These are phyloP conservation scores for Megaceryle torquata DNA, from an alignment of 2,113 vertebrate species.

Conservation along the genomic window DNA sequence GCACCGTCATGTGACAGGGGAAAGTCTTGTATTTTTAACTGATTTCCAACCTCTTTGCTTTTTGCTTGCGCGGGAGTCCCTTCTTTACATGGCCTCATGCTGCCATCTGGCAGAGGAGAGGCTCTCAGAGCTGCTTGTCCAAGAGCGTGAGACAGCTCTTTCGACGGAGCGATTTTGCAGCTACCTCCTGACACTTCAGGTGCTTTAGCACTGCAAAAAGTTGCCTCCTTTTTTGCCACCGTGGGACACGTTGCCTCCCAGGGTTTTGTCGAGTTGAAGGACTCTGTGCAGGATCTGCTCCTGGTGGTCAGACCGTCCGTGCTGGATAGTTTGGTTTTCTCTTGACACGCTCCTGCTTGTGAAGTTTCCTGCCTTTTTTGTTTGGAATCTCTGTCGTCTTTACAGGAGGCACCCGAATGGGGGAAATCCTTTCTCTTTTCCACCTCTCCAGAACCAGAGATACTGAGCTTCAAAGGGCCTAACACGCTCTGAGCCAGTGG, in stretches of 20 bases:
- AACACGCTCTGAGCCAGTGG: constrained; percentile 77
- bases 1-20: constrained; percentile 73
- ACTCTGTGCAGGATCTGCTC: not conserved
- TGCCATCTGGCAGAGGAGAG: constrained; percentile 52
- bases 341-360: not conserved
- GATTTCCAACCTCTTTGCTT: constrained; percentile 51
- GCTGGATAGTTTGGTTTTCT: constrained; percentile 14
- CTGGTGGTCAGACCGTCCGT: not conserved
- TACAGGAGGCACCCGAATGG: not conserved
- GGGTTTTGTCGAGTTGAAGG: not conserved
- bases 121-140: constrained; percentile 49
- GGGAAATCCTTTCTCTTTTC: constrained; percentile 67
- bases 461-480: constrained; percentile 76
- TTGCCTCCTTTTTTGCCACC: constrained; percentile 12
- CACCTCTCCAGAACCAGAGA: constrained; percentile 60
- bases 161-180: not conserved
- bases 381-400: constrained; percentile 59
- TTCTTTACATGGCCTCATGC: constrained; percentile 38
- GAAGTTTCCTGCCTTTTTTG: constrained; percentile 43
- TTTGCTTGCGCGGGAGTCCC: not conserved
- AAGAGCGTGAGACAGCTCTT: constrained; percentile 27
- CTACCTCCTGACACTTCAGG: constrained; percentile 21
- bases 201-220: not conserved
- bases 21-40: constrained; percentile 67
- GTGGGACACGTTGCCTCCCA: not conserved